Conservation (phyloP, 2,888 invertebrate genomes). For the Lycophotia porphyrea region DNA sequence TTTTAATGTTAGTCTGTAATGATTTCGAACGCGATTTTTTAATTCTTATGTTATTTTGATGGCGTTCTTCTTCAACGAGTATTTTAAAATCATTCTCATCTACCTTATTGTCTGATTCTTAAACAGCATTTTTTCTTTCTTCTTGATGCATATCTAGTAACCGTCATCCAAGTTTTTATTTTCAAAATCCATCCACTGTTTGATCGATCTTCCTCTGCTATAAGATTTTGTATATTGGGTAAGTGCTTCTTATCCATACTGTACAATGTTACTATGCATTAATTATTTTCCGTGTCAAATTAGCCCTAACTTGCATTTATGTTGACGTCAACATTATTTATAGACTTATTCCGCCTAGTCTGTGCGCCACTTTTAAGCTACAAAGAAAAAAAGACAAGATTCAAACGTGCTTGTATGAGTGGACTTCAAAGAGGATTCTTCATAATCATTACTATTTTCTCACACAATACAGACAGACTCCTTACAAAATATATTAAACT, state of each 20-base stretch:
- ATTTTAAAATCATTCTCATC: neutral
- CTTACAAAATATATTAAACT: conserved; percentile 28
- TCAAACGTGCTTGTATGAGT: too few relatives aligned
- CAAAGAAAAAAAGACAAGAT: neutral
- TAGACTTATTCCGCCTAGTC: neutral
- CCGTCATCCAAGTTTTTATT: neutral
- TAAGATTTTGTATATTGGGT: neutral
- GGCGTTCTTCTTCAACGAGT: neutral
- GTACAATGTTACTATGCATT: too few relatives aligned
- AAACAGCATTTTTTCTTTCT: neutral
- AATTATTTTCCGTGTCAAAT: neutral
- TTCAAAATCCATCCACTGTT: neutral
- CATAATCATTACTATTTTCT: conserved; percentile 2
- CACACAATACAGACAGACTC: conserved; percentile 4
- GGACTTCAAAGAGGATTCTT: conserved; percentile 1
- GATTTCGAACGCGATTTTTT: neutral
- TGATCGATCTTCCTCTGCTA: neutral
- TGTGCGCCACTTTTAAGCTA: neutral
- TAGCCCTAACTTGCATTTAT: neutral
- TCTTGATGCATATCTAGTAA: neutral
- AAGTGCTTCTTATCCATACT: neutral
- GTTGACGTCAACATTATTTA: neutral
- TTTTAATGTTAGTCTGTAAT: neutral
- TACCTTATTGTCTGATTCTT: neutral
- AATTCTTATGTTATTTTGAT: neutral